phyloP scores from a whole-genome alignment of 2,888 invertebrate genomes.

The Girardia tigrina region DNA sequence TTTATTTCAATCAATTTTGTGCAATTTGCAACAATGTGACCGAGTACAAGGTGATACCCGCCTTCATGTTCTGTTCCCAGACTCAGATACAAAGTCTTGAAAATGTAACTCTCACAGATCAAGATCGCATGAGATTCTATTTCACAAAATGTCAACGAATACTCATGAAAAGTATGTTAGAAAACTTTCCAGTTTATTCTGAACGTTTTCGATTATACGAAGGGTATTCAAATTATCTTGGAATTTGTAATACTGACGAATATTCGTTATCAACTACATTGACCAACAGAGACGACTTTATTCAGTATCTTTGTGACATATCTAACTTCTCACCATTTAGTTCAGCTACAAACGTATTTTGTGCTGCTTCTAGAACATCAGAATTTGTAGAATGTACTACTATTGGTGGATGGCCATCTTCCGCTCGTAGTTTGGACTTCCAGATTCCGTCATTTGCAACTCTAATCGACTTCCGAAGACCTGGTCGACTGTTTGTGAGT shows the following conservation, averaged over 20 bases:
- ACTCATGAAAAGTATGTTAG: not conserved
- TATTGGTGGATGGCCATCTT: too few species aligned
- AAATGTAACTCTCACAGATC: not conserved
- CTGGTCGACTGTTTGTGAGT: not conserved
- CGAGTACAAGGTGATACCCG: not conserved
- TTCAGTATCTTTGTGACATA: too few species aligned
- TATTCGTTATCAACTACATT: too few species aligned
- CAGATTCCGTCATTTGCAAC: conserved; percentile 2
- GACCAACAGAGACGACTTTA: too few species aligned
- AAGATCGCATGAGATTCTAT: not conserved
- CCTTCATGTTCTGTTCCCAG: not conserved
- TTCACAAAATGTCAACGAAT: conserved; percentile 1
- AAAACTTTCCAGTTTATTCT: not conserved
- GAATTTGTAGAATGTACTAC: too few species aligned
- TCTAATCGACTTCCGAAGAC: not conserved
- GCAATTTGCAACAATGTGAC: not conserved
- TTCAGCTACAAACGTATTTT: too few species aligned
- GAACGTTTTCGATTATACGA: not conserved
- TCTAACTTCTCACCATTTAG: too few species aligned
- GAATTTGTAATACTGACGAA: too few species aligned
- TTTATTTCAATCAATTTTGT: not conserved
- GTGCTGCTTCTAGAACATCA: too few species aligned
- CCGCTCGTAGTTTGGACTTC: too few species aligned
- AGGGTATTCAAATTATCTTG: not conserved
- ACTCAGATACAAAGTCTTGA: not conserved